Conservation (phyloP, 2,113 vertebrate species). For the Ptilorrhoa leucosticta region DNA sequence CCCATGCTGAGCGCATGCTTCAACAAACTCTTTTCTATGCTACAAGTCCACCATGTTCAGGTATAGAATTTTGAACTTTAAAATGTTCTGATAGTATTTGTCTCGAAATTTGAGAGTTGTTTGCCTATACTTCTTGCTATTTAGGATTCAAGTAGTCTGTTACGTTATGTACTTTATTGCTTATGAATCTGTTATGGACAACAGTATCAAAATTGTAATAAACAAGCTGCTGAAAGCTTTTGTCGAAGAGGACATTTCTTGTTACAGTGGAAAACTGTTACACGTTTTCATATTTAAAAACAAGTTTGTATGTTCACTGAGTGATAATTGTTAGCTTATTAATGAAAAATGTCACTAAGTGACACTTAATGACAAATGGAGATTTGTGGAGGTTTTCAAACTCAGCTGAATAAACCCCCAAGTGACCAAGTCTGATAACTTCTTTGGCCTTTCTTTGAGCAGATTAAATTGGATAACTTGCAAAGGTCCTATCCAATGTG, state of each 20-base stretch:
- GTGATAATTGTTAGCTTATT: background rate
- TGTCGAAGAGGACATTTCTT: background rate
- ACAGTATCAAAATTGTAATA: background rate
- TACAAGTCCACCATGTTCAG: constrained; percentile 98
- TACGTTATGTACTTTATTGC: background rate
- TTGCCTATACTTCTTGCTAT: background rate
- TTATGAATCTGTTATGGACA: background rate
- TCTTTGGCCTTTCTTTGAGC: background rate
- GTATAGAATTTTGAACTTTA: constrained; percentile 60
- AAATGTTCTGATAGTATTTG: background rate
- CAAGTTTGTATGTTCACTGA: background rate
- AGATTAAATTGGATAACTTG: background rate
- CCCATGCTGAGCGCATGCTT: constrained; percentile 96
- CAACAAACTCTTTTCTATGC: constrained; percentile 98
- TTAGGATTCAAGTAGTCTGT: background rate
- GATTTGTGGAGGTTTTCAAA: background rate
- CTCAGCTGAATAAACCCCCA: rapidly evolving
- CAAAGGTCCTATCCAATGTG: background rate
- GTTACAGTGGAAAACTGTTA: background rate
- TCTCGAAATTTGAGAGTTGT: background rate
- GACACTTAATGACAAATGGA: background rate
- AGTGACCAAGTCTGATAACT: background rate
- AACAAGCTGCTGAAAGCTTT: background rate
- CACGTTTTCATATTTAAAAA: background rate
- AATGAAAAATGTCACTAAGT: background rate